phyloP scores from a whole-genome alignment of 2,888 invertebrate genomes.

The Amphipoea oculea region DNA sequence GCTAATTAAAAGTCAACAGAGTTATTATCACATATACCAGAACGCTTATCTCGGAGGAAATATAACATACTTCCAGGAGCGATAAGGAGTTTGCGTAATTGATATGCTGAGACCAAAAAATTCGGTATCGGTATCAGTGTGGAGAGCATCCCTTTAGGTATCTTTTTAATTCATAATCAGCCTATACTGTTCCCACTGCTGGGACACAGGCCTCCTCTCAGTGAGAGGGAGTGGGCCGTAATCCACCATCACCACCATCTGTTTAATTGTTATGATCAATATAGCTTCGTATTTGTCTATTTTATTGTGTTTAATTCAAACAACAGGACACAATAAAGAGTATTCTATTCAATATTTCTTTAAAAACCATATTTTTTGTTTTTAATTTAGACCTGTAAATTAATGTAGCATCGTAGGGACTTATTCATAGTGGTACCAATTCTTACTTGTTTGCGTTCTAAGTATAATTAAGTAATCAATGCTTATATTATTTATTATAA shows the following conservation, averaged over 20 bases:
- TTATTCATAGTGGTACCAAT: neutral
- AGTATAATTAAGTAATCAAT: neutral
- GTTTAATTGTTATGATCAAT: neutral
- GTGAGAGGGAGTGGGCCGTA: too few relatives aligned
- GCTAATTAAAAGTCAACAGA: constrained; percentile 66
- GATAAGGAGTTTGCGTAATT: constrained; percentile 64
- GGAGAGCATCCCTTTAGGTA: neutral
- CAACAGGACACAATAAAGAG: too few relatives aligned
- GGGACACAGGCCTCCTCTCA: too few relatives aligned
- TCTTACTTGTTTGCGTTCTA: neutral
- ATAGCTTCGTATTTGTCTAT: neutral
- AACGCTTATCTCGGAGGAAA: constrained; percentile 68
- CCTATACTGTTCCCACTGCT: too few relatives aligned
- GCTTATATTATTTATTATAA: neutral
- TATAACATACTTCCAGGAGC: constrained; percentile 64
- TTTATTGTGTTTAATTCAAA: neutral
- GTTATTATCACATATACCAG: constrained; percentile 59
- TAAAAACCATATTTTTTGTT: neutral
- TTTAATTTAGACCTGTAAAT: too few relatives aligned
- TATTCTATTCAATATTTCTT: neutral
- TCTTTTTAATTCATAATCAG: neutral
- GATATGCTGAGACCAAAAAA: constrained; percentile 54
- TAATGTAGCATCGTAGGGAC: neutral
- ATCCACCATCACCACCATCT: neutral
- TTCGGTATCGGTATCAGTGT: constrained; percentile 30